Conservation (phyloP, 2,888 invertebrate species). For the Euproctis similis region DNA sequence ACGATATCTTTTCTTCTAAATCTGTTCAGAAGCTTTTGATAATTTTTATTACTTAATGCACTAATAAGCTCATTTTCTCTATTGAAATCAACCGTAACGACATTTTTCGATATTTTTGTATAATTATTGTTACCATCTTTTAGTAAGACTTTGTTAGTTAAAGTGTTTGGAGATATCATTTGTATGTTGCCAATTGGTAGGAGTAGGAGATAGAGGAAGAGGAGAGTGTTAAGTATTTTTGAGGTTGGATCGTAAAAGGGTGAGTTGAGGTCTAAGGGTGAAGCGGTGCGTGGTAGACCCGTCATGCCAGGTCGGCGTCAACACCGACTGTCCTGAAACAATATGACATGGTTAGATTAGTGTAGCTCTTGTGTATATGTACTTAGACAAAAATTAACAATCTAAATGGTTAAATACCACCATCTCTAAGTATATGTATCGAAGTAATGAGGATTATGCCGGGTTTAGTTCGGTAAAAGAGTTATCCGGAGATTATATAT, state of each 20-base stretch:
- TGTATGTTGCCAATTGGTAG: slow-evolving; percentile 40
- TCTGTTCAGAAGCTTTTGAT: slow-evolving; percentile 47
- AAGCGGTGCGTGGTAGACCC: slow-evolving; percentile 42
- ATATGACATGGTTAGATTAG: no score
- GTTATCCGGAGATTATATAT: no score
- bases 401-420: no score
- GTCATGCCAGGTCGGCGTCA: slow-evolving; percentile 65
- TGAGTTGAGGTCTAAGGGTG: slow-evolving; percentile 48
- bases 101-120: slow-evolving; percentile 17
- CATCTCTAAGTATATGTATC: no score
- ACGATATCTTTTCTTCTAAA: slow-evolving; percentile 46
- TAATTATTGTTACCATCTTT: slow-evolving; percentile 10
- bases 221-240: slow-evolving; percentile 35
- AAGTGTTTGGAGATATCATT: slow-evolving; percentile 33
- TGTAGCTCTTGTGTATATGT: no score
- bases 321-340: slow-evolving; percentile 48
- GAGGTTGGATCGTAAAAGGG: slow-evolving; percentile 52
- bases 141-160: slow-evolving; percentile 13
- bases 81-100: slow-evolving; percentile 10
- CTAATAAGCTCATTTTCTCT: slow-evolving; percentile 23
- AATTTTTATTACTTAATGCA: slow-evolving; percentile 32
- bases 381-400: no score
- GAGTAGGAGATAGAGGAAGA: slow-evolving; percentile 36
- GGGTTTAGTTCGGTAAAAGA: no score
- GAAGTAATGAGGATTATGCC: no score